A percentile compares a stretch with the other conserved stretches of the same genome.
phyloP scores from a whole-genome alignment of 2,888 invertebrate species.

The Campoplex capitator region DNA sequence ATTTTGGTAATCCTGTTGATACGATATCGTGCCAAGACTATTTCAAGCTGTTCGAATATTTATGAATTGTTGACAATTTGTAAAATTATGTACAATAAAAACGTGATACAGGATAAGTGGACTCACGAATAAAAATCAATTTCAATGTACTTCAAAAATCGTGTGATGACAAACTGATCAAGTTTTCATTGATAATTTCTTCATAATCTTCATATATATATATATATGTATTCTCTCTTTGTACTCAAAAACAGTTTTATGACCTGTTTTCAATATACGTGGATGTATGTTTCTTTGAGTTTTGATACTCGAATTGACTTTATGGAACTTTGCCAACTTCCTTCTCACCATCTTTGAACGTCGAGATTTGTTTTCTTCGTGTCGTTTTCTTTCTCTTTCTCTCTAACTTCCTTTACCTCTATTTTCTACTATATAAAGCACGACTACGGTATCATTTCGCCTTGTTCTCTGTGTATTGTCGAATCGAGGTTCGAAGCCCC shows the following conservation, averaged over 20 bases:
- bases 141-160: not conserved
- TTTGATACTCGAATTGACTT: conserved; percentile 56
- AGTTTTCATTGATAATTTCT: conserved; percentile 3
- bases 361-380: conserved; percentile 3
- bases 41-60: not conserved
- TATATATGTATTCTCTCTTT: not conserved
- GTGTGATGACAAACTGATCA: not conserved
- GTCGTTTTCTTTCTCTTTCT: not conserved
- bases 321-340: conserved; percentile 63
- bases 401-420: not conserved
- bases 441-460: not conserved
- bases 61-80: not conserved
- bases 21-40: no score
- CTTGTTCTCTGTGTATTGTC: not conserved
- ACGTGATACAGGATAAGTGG: not conserved
- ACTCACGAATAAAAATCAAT: not conserved
- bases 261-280: conserved; percentile 21
- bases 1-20: no score
- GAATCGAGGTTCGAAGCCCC: conserved; percentile 26
- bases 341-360: conserved; percentile 9
- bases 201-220: not conserved
- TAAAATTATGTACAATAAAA: not conserved
- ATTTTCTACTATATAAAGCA: not conserved
- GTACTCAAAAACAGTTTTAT: not conserved
- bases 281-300: conserved; percentile 23